Conservation (phyloP, 1,140 invertebrate genomes). For the Brachionus rubens region DNA sequence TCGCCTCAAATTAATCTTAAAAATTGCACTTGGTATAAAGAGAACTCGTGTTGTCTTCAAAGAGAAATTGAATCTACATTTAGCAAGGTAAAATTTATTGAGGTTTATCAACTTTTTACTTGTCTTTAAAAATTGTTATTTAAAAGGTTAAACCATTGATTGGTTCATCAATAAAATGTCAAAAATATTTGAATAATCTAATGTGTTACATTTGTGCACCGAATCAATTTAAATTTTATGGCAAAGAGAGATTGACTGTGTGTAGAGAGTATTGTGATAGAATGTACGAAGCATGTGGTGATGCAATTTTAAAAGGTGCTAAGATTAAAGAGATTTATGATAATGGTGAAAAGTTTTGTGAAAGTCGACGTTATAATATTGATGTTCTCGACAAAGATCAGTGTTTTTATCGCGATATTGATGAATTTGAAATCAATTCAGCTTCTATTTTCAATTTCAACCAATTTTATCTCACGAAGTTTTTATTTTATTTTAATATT, state of each 20-base stretch:
- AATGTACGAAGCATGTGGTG: slow-evolving; percentile 53
- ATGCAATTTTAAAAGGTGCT: slow-evolving; percentile 54
- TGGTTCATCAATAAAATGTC: slow-evolving; percentile 56
- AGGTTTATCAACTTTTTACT: not conserved
- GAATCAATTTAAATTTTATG: slow-evolving; percentile 57
- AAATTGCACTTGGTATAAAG: slow-evolving; percentile 60
- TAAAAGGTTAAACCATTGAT: slow-evolving; percentile 55
- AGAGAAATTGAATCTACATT: slow-evolving; percentile 59
- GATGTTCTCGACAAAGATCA: slow-evolving; percentile 49
- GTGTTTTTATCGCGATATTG: slow-evolving; percentile 51
- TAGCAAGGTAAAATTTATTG: slow-evolving; percentile 47
- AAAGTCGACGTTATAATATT: slow-evolving; percentile 55
- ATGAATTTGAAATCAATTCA: slow-evolving; percentile 6
- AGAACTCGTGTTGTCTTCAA: slow-evolving; percentile 59
- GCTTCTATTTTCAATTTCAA: not conserved
- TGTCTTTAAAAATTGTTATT: not conserved
- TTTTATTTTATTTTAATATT: not conserved
- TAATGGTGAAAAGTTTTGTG: slow-evolving; percentile 56
- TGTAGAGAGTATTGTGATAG: slow-evolving; percentile 58
- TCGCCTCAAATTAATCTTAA: slow-evolving; percentile 55
- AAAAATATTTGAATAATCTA: slow-evolving; percentile 58
- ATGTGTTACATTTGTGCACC: slow-evolving; percentile 62
- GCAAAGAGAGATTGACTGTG: slow-evolving; percentile 55
- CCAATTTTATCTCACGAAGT: not conserved
- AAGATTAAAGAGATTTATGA: slow-evolving; percentile 55